Evolutionary conservation across 2,113 vertebrate species (phyloP), one percentile per base, ranked within the genome.

Genomic region (Helogale parvula): DNA sequence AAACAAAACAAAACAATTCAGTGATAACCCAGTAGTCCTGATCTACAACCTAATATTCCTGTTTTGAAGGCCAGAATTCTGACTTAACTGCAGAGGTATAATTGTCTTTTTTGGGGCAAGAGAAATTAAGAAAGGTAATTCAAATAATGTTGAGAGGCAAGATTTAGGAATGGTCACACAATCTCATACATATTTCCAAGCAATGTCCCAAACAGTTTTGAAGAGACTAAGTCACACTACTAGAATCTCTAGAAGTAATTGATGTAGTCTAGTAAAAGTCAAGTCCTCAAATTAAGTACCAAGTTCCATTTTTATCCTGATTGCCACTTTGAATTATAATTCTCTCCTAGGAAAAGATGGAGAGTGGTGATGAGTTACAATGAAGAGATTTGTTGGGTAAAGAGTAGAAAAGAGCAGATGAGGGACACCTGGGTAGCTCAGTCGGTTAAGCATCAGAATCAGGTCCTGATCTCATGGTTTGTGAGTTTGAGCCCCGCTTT

Each of bases 221-320:
- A 91, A 97, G 88, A n/a, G 25, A 97, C 82, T 95, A n/a, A 93
- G n/a, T 83, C 54, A 94, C 54, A 94, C 60, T 80, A 74, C 17
- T 86, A 68, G 47, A 89, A 87, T 97, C 82, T 93, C 82, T 87
- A 90, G 13, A 93, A 97, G 41, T 82, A 96, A 97, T 0, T 50
- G 33, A 93, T 68, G 29, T 47, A 94, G 54, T 87, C 90, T 86
- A 94, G 66, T 95, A 94, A 95, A 94, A 94, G 65, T 87, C 27
- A 92, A 76, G 35, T 77, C 66, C 69, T 93, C 86, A 96, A 97
- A 94, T 96, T 96, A 93, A 97, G 93, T 71, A 84, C 14, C 47
- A 86, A 92, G 45, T 52, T 96, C 68, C 79, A 93, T 94, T 96
- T 97, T 96, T 97, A 97, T 68, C 68, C 31, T 80, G 63, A 95